These are phyloP conservation scores for Agrochola litura DNA, from an alignment of 2,888 invertebrate genomes.

Conservation along the genomic window DNA sequence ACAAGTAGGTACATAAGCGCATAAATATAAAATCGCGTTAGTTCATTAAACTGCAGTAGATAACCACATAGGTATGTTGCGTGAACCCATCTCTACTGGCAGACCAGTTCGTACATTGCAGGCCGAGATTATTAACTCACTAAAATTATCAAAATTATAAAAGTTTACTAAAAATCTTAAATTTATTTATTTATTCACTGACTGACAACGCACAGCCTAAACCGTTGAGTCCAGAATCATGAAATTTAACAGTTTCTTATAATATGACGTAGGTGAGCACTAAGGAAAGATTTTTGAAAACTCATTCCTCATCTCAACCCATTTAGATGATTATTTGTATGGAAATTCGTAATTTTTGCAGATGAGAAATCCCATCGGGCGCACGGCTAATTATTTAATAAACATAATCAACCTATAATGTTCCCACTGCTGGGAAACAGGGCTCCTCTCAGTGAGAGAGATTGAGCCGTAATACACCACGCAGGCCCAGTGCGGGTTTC, in stretches of 20 bases:
- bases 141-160: neutral
- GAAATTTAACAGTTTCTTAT: neutral
- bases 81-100: constrained; percentile 81
- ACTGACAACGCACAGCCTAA: neutral
- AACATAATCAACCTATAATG: too few species aligned
- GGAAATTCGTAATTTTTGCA: neutral
- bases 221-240: neutral
- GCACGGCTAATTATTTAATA: neutral
- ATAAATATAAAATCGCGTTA: constrained; percentile 67
- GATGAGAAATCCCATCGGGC: neutral
- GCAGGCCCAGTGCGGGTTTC: too few species aligned
- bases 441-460: neutral
- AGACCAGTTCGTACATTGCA: constrained; percentile 74
- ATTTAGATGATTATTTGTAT: neutral
- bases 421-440: neutral
- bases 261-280: neutral
- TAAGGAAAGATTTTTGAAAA: neutral
- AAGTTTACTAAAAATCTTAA: neutral
- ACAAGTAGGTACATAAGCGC: constrained; percentile 31
- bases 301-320: neutral
- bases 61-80: constrained; percentile 63
- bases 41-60: constrained; percentile 69
- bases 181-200: neutral
- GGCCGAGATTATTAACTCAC: constrained; percentile 54
- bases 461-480: neutral